Percentiles rank a stretch among this genome's conserved stretches.
phyloP scores from a whole-genome alignment of 2,888 invertebrate genomes.

The Agrotis exclamationis region DNA sequence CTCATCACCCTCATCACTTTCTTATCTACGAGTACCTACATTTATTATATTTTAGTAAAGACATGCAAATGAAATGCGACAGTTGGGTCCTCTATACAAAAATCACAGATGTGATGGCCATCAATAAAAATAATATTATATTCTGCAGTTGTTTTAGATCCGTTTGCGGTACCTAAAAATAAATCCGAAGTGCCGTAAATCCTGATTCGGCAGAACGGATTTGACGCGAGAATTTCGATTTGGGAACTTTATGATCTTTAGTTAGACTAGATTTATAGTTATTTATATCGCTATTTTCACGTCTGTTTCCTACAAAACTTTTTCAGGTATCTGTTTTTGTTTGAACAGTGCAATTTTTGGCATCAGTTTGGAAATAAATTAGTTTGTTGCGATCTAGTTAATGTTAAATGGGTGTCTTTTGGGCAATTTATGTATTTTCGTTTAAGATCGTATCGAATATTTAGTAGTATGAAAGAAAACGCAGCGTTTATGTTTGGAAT shows the following conservation, averaged over 20 bases:
- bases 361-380: slow-evolving; percentile 38
- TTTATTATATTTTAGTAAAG: no score
- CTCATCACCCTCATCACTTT: not conserved
- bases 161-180: slow-evolving; percentile 50
- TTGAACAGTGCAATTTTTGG: slow-evolving; percentile 39
- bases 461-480: slow-evolving; percentile 21
- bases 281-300: slow-evolving; percentile 54
- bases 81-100: not conserved
- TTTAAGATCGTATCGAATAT: slow-evolving; percentile 26
- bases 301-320: slow-evolving; percentile 44
- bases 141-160: slow-evolving; percentile 20
- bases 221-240: slow-evolving; percentile 50
- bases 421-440: slow-evolving; percentile 36
- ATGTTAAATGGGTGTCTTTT: slow-evolving; percentile 31
- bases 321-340: slow-evolving; percentile 35
- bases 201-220: slow-evolving; percentile 42
- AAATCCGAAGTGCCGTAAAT: slow-evolving; percentile 38
- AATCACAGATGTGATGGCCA: not conserved
- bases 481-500: slow-evolving; percentile 24
- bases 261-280: slow-evolving; percentile 48
- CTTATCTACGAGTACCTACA: not conserved
- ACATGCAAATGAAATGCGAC: no score
- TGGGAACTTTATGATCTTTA: slow-evolving; percentile 47
- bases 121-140: slow-evolving; percentile 17
- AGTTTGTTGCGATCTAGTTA: slow-evolving; percentile 37